Base-by-base conservation (phyloP, 2,797 vertebrate genomes). In the Antrozous pallidus region DNA sequence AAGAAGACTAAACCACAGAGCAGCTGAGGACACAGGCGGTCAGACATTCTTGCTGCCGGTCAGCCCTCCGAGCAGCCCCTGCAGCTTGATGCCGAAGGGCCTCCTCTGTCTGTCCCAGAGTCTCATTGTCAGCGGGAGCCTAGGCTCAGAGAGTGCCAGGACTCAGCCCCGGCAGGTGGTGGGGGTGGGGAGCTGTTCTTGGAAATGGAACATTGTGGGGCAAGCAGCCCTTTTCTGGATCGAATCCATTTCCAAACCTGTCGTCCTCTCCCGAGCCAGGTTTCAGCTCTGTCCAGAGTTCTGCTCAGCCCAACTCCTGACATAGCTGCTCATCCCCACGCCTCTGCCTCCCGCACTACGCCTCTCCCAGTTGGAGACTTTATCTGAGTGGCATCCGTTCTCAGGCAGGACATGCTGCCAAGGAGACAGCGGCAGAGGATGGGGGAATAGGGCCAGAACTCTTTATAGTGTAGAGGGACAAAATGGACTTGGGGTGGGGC, bases 241-340 rank as follows among this genome's bases (percentile, higher is more conserved):
- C 3, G 7, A 75, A 65, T 82, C 49, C 16, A 7, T 83, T 89
- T 78, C 56, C 78, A 80, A 49, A 81, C 56, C n/a, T 45, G 9
- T 26, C 38, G n/a, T 5, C 20, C 20, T 18, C 38, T 58, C 45
- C 78, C 10, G 11, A 20, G 36, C 26, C 86, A 80, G 22, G 74
- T 75, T 61, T 80, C 74, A 54, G 14, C 73, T 51, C 28, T 94
- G 3, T 67, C 63, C 33, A 0, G 10, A 56, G 58, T 0, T 70
- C 47, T 24, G 2, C 31, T 2, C 73, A 56, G 36, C 61, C 4
- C 3, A 5, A 6, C n/a, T 88, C 79, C 78, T 42, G 8, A 4
- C 14, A 0, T 13, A 11, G 5, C 4, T 56, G 38, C 17, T 85
- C 16, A 4, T 58, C 18, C 24, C 86, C 26, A 2, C 0, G 0